Evolutionary conservation across 1,140 invertebrate genomes (phyloP).

Genomic region (Meloidogyne floridensis): DNA sequence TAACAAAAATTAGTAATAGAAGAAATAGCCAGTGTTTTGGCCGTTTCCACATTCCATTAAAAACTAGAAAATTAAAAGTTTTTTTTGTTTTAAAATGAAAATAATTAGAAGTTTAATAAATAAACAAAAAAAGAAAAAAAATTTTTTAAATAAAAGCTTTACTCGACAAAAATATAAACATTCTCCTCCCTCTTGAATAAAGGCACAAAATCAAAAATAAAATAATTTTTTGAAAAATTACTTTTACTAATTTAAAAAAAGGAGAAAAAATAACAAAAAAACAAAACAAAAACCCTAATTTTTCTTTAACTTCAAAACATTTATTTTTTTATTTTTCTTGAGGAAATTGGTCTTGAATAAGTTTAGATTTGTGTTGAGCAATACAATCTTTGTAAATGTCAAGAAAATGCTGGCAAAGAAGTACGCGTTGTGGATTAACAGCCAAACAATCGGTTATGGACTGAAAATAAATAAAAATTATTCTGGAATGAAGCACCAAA

Average conservation of each 20-base stretch:
- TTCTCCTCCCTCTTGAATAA: background rate
- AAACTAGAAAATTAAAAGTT: background rate
- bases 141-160: background rate
- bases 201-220: background rate
- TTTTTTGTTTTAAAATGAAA: background rate
- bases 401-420: constrained; percentile 19
- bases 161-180: background rate
- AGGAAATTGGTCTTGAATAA: constrained; percentile 1
- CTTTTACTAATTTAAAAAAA: background rate
- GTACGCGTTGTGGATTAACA: constrained; percentile 17
- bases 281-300: background rate
- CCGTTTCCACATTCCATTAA: background rate
- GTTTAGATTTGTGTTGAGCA: background rate
- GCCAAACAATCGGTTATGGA: constrained; percentile 31
- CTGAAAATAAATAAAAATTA: background rate
- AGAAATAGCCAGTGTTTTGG: background rate
- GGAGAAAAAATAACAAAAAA: background rate
- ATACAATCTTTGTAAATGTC: constrained; percentile 21
- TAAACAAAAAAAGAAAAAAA: background rate
- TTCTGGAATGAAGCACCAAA: too few species aligned
- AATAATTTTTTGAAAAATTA: too few species aligned
- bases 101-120: background rate
- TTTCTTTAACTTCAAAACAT: background rate
- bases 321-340: background rate
- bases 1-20: background rate